phyloP scores from a whole-genome alignment of 2,888 invertebrate species.

The Chelonus formosanus region DNA sequence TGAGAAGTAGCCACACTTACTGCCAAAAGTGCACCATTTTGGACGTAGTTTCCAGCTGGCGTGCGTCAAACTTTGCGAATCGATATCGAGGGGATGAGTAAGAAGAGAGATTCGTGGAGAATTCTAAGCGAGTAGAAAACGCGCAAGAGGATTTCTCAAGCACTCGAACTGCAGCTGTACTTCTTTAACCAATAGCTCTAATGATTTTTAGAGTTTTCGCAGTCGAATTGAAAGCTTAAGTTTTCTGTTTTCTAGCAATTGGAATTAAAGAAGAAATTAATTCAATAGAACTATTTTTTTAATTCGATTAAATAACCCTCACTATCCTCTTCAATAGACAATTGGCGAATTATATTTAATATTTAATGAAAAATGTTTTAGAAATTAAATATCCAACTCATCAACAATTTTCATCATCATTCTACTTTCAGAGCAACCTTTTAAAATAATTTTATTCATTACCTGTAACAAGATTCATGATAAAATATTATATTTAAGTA shows the following conservation, averaged over 20 bases:
- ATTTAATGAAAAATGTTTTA: too few species aligned
- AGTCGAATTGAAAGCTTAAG: slow-evolving; percentile 14
- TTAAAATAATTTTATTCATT: too few species aligned
- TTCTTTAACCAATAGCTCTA: slow-evolving; percentile 24
- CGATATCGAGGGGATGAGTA: slow-evolving; percentile 36
- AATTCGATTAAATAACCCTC: too few species aligned
- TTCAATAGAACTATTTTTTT: too few species aligned
- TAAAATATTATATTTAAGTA: too few species aligned
- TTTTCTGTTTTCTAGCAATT: slow-evolving; percentile 8
- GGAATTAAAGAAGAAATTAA: background rate
- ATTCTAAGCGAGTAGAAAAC: slow-evolving; percentile 26
- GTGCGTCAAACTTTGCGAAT: slow-evolving; percentile 39
- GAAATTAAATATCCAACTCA: too few species aligned
- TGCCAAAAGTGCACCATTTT: slow-evolving; percentile 3
- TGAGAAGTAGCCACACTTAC: slow-evolving; percentile 37
- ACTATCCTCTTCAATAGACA: too few species aligned
- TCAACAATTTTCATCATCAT: too few species aligned
- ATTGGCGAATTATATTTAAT: too few species aligned
- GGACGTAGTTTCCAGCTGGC: slow-evolving; percentile 35
- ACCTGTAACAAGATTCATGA: too few species aligned
- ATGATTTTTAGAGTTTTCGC: slow-evolving; percentile 26
- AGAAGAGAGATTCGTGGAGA: slow-evolving; percentile 14
- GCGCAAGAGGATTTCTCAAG: slow-evolving; percentile 8
- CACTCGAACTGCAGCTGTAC: background rate
- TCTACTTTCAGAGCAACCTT: too few species aligned